Conservation (phyloP, 2,888 invertebrate species). For the Myopa tessellatipennis region DNA sequence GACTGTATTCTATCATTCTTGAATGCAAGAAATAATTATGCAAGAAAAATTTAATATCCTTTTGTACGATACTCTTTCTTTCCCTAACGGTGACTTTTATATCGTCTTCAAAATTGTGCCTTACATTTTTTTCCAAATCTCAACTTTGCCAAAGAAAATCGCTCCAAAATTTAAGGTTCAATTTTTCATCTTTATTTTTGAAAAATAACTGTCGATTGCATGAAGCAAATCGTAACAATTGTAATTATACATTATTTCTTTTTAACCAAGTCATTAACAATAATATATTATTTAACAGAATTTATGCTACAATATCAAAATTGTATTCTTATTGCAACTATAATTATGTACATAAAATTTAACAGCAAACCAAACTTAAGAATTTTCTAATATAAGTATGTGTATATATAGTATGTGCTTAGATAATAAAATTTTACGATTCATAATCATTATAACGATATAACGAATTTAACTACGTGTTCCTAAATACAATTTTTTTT, state of each 20-base stretch:
- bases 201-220: constrained; percentile 34
- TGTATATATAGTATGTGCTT: constrained; percentile 4
- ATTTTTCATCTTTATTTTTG: constrained; percentile 31
- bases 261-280: constrained; percentile 50
- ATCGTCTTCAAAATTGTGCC: too few species aligned
- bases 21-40: too few species aligned
- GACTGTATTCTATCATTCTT: too few species aligned
- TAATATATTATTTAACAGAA: constrained; percentile 40
- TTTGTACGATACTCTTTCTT: too few species aligned
- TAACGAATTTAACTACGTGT: constrained; percentile 44
- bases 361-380: constrained; percentile 26
- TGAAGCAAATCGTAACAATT: constrained; percentile 31
- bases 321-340: constrained; percentile 2
- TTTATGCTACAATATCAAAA: constrained; percentile 4
- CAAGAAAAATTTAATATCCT: too few species aligned
- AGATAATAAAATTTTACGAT: constrained; percentile 25
- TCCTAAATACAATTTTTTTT: constrained; percentile 46
- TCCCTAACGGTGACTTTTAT: too few species aligned
- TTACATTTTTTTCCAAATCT: too few species aligned
- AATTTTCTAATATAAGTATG: constrained; percentile 13
- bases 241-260: constrained; percentile 42
- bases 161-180: not conserved
- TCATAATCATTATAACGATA: constrained; percentile 33
- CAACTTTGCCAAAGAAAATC: too few species aligned
- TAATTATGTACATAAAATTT: constrained; percentile 17